Evolutionary conservation across 1,140 invertebrate genomes (phyloP).

Genomic region (Drosophila prosaltans): DNA sequence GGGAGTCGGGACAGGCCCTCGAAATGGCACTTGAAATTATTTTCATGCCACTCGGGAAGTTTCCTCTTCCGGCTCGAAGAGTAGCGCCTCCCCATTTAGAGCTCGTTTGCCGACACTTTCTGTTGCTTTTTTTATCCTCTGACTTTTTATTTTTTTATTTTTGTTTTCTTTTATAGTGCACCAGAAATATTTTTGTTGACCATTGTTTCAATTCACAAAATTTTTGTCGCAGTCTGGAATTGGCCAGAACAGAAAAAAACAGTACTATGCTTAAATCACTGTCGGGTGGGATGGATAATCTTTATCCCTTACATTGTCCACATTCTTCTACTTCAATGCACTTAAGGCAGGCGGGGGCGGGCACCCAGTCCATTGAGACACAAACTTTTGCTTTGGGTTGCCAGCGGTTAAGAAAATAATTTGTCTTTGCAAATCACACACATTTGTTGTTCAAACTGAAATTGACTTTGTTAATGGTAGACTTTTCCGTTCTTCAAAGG

Average conservation of each 20-base stretch:
- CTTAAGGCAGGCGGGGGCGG: not conserved
- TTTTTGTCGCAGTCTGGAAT: conserved; percentile 52
- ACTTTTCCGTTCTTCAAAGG: not conserved
- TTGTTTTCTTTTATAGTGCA: conserved; percentile 37
- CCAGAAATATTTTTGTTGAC: conserved; percentile 20
- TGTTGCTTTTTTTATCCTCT: conserved; percentile 37
- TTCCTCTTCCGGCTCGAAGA: conserved; percentile 46
- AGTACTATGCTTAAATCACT: conserved; percentile 50
- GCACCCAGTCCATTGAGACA: conserved; percentile 29
- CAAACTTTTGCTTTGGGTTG: not conserved
- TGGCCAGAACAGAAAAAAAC: conserved; percentile 45
- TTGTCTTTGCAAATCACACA: not conserved
- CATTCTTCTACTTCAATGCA: conserved; percentile 44
- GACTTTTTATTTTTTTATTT: conserved; percentile 32
- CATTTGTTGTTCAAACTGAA: conserved; percentile 1
- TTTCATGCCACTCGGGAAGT: conserved; percentile 63
- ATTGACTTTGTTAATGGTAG: conserved; percentile 5
- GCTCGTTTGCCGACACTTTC: conserved; percentile 46
- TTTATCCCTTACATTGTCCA: conserved; percentile 36
- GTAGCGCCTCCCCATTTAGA: conserved; percentile 28
- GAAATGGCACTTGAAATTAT: conserved; percentile 45
- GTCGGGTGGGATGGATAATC: conserved; percentile 35
- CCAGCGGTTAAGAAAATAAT: not conserved
- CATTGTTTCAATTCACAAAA: conserved; percentile 45
- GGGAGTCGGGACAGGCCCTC: conserved; percentile 21